phyloP scores from a whole-genome alignment of 1,140 invertebrate species.

The Cecropterus lyciades region DNA sequence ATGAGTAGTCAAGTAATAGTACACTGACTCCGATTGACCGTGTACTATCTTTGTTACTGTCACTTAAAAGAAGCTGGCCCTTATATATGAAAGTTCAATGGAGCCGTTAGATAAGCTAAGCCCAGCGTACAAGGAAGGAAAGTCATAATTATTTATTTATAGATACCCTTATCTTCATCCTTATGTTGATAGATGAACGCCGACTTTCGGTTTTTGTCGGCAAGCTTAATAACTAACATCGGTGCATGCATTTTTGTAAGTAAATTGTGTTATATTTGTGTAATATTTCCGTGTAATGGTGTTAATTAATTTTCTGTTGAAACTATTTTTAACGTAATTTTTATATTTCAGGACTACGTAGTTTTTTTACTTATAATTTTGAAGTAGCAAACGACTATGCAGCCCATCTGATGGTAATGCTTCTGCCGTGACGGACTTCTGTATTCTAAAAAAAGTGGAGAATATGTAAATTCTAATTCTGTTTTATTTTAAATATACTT shows the following conservation, averaged over 20 bases:
- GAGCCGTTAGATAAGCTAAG: conserved; percentile 24
- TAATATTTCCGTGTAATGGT: no score
- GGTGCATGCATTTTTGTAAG: neutral
- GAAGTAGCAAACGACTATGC: no score
- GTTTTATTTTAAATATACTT: no score
- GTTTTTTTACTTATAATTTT: no score
- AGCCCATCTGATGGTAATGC: no score
- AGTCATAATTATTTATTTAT: conserved; percentile 26
- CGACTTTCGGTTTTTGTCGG: neutral
- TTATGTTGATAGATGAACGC: conserved; percentile 16
- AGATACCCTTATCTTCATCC: conserved; percentile 28
- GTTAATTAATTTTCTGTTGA: no score
- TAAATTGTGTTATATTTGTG: neutral
- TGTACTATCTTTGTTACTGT: conserved; percentile 33
- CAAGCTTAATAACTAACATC: neutral
- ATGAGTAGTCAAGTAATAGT: conserved; percentile 28
- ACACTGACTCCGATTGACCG: conserved; percentile 31
- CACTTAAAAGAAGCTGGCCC: conserved; percentile 31
- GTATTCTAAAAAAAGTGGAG: no score
- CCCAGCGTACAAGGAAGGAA: conserved; percentile 23
- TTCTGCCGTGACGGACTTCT: no score
- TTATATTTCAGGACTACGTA: no score
- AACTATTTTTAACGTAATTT: no score
- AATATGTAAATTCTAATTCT: no score
- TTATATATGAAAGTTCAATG: conserved; percentile 35